phyloP scores from a whole-genome alignment of 2,888 invertebrate genomes.

The Tineola bisselliella region DNA sequence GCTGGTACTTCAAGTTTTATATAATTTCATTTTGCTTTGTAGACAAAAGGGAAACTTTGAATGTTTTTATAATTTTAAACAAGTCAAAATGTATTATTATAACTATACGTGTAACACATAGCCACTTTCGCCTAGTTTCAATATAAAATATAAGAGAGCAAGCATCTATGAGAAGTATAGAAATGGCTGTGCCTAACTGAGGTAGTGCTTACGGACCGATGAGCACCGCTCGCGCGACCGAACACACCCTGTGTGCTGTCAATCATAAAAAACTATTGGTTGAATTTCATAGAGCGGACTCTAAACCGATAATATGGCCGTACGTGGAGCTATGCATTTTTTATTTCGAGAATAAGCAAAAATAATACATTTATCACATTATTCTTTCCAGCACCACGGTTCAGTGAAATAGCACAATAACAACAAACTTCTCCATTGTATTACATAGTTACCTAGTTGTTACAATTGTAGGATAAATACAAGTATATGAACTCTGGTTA shows the following conservation, averaged over 20 bases:
- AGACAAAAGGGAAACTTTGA: background rate
- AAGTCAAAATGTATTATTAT: background rate
- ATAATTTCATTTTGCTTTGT: background rate
- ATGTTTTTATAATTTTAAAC: background rate
- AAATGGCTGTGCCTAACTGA: constrained; percentile 49
- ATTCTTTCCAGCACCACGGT: background rate
- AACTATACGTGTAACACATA: too few relatives aligned
- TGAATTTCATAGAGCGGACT: constrained; percentile 47
- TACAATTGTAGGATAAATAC: constrained; percentile 15
- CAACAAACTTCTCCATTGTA: background rate
- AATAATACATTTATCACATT: background rate
- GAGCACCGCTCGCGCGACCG: constrained; percentile 59
- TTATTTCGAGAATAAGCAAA: background rate
- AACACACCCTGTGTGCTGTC: constrained; percentile 61
- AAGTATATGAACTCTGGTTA: too few relatives aligned
- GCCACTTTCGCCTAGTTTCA: background rate
- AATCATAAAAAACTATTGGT: constrained; percentile 58
- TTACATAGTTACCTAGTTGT: too few relatives aligned
- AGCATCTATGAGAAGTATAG: constrained; percentile 16
- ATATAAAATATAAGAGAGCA: background rate
- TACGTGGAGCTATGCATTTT: constrained; percentile 22
- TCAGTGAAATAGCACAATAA: background rate
- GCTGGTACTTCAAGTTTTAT: background rate
- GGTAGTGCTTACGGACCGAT: constrained; percentile 44
- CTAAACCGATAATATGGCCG: constrained; percentile 12